Evolutionary conservation across 1,140 invertebrate genomes (phyloP).

Genomic region (Heliconius eleuchia): DNA sequence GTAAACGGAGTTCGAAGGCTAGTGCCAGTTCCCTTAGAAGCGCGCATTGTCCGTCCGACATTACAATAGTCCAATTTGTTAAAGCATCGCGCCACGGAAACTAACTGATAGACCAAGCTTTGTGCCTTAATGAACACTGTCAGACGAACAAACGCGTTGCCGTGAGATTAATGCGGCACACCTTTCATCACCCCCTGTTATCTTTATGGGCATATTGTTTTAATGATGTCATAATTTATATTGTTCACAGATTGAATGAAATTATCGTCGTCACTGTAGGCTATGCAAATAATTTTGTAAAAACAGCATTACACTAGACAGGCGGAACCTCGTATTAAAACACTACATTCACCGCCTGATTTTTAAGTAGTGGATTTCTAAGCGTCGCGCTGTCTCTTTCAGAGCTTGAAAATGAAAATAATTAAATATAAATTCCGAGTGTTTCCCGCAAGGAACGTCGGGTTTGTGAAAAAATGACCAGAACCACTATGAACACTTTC

Average conservation of each 20-base stretch:
- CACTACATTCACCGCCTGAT: too few species aligned
- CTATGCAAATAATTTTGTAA: too few species aligned
- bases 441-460: too few species aligned
- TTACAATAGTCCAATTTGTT: conserved; percentile 64
- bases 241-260: conserved; percentile 47
- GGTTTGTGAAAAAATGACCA: too few species aligned
- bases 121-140: conserved; percentile 73
- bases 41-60: conserved; percentile 54
- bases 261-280: conserved; percentile 10
- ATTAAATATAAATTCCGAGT: too few species aligned
- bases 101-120: conserved; percentile 68
- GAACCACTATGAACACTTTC: too few species aligned
- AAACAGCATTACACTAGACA: too few species aligned
- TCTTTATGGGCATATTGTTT: conserved; percentile 62
- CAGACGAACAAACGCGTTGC: conserved; percentile 63
- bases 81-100: conserved; percentile 58
- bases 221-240: conserved; percentile 56
- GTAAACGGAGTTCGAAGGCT: background rate
- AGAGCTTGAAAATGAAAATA: too few species aligned
- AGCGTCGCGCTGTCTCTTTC: too few species aligned
- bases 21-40: background rate
- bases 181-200: conserved; percentile 59
- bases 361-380: too few species aligned
- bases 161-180: conserved; percentile 60
- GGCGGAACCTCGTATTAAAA: too few species aligned